Base-by-base conservation (phyloP, 1,140 invertebrate genomes). In the Panulirus ornatus region DNA sequence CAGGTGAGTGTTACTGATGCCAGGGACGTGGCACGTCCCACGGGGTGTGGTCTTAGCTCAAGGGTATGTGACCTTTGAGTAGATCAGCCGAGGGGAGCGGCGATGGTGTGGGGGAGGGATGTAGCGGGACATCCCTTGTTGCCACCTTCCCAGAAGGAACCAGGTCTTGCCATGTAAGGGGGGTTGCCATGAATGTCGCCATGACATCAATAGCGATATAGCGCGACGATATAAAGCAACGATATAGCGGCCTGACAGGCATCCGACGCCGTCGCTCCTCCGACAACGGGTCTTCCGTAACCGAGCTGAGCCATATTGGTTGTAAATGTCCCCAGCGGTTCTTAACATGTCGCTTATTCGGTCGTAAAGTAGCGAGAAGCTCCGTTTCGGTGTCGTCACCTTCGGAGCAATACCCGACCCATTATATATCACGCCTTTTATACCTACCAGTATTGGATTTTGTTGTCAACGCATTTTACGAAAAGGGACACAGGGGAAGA, bases 401-500 rank as follows among this genome's bases (percentile, higher is more conserved):
- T 27, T 27, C 58, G 2, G 58, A 8, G 58, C 58, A 66, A 66
- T 66, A 66, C 58, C 58, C n/a, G n/a, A 1, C 0, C 58, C 58
- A 66, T 27, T 66, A 19, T 66, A 66, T 66, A 66, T 66, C 58
- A 66, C 58, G 58, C 5, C 58, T 66, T 30, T 66, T 66, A 66
- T 66, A 66, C n/a, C n/a, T 6, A 1, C 22, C 58, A 6, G 3
- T 66, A 66, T 66, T 66, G 58, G 58, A 66, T 66, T 66, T 66
- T 66, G 58, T 66, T 66, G 58, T 66, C 58, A 66, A 66, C 30
- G 58, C 58, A 66, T 66, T 66, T 66, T 66, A 66, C 58, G 58
- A 66, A 66, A 66, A 30, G n/a, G n/a, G 58, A 9, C n/a, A n/a
- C 2, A 19, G 22, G 30, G n/a, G 11, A 6, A 66, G 58, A 30